Conservation (phyloP, 2,888 invertebrate genomes). For the Pachymerium ferrugineum region DNA sequence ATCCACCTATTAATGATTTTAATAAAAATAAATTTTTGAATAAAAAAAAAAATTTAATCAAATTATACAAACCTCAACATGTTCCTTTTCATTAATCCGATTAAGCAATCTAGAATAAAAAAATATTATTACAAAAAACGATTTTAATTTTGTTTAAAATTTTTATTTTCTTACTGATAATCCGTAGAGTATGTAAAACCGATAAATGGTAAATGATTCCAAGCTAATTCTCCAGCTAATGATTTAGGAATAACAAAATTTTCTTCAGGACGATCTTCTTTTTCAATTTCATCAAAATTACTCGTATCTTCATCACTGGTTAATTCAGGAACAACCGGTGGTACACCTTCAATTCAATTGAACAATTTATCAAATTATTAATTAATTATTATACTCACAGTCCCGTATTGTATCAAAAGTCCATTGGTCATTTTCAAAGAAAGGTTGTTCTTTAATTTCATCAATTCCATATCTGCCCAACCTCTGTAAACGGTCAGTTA, state of each 20-base stretch:
- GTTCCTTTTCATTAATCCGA: too few species aligned
- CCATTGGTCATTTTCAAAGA: slow-evolving; percentile 97
- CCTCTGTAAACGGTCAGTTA: slow-evolving; percentile 83
- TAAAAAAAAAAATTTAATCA: too few species aligned
- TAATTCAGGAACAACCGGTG: slow-evolving; percentile 94
- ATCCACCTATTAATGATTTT: too few species aligned
- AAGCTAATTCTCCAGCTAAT: slow-evolving; percentile 96
- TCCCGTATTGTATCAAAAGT: slow-evolving; percentile 92
- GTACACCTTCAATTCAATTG: slow-evolving; percentile 55
- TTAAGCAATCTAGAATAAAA: background rate
- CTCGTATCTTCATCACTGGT: slow-evolving; percentile 95
- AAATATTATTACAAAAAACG: background rate
- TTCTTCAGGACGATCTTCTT: slow-evolving; percentile 86
- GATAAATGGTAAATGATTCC: slow-evolving; percentile 96
- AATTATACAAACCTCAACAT: too few species aligned
- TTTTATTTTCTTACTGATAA: slow-evolving; percentile 56
- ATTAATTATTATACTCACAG: slow-evolving; percentile 55
- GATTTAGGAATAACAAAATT: slow-evolving; percentile 94
- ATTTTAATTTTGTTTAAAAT: background rate
- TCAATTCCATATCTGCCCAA: slow-evolving; percentile 87
- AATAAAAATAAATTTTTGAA: too few species aligned
- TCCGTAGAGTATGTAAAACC: slow-evolving; percentile 97
- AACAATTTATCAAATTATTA: background rate
- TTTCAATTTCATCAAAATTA: slow-evolving; percentile 96
- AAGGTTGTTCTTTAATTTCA: slow-evolving; percentile 89